These are phyloP conservation scores for Ceyx margarethae DNA, from an alignment of 2,113 vertebrate species.

Conservation along the genomic window DNA sequence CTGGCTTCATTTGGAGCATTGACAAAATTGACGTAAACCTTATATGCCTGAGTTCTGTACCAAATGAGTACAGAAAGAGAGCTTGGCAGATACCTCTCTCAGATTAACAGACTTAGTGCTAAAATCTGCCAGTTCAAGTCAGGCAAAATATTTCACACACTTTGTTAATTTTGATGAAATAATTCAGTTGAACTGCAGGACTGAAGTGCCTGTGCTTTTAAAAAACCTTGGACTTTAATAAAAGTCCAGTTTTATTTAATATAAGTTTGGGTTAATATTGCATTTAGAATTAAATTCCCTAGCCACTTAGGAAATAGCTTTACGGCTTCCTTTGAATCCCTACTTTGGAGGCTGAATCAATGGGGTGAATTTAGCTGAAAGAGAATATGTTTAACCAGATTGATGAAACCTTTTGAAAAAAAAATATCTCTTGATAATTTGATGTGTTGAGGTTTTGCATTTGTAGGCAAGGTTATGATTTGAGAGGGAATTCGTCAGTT, in stretches of 20 bases:
- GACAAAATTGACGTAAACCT: neutral
- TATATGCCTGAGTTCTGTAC: neutral
- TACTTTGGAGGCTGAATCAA: neutral
- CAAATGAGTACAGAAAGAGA: neutral
- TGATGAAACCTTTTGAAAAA: neutral
- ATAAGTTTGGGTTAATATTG: neutral
- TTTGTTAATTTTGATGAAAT: neutral
- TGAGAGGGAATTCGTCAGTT: neutral
- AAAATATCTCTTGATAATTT: neutral
- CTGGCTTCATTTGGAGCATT: neutral
- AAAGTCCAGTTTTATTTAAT: neutral
- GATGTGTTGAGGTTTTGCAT: neutral
- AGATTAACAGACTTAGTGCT: neutral
- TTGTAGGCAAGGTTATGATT: neutral
- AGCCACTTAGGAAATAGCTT: neutral
- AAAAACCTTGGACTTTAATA: neutral
- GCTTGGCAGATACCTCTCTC: neutral
- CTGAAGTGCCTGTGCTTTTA: neutral
- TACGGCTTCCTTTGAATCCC: neutral
- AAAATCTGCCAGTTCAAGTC: neutral
- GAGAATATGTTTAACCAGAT: neutral
- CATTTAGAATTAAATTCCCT: neutral
- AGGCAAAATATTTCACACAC: neutral
- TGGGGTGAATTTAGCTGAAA: neutral
- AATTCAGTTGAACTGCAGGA: neutral